Base-by-base conservation (phyloP, 2,888 invertebrate genomes). In the Miltochrista miniata region DNA sequence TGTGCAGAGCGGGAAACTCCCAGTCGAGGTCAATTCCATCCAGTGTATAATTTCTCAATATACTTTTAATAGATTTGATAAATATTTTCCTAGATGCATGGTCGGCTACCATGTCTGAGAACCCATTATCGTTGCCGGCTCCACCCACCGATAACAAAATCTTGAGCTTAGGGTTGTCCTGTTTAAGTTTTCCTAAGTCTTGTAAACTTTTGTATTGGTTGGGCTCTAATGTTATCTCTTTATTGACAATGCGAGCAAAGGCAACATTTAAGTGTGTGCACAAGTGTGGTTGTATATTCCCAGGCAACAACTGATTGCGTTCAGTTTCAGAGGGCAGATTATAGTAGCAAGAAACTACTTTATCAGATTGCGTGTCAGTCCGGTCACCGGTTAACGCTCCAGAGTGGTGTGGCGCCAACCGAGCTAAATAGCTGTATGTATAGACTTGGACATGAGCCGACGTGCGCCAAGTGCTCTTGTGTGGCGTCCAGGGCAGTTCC, bases 251-350 rank as follows among this genome's bases (percentile, higher is more conserved):
- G 52, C 81, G 78, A 15, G 95, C 95, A 87, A 96, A 95, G 38
- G 95, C 97, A 50, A 96, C 86, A 78, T 96, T 96, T 54, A 97
- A 93, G 83, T 97, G 97, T 1, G 97, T 96, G 79, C 97, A 98
- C 50, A 97, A 87, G 67, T 93, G 81, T 18, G 96, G 93, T 74
- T 96, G 94, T 30, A 97, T 92, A 65, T 92, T 84, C 33, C 83
- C 74, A 7, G 95, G 93, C 69, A 83, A 75, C 47, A 95, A 83
- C 58, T 82, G 74, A n/a, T 50, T 45, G 9, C 48, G 4, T 10
- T 13, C 53, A 55, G 79, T 76, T 47, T 70, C 68, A 48, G 60
- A 68, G 4, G 94, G 93, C 54, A 93, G 89, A 59, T 93, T 93
- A 81, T 96, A 96, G 83, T 96, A 96, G 74, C 96, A 96, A 10